Evolutionary conservation across 2,888 invertebrate genomes (phyloP).

Genomic region (Conus canariensis): DNA sequence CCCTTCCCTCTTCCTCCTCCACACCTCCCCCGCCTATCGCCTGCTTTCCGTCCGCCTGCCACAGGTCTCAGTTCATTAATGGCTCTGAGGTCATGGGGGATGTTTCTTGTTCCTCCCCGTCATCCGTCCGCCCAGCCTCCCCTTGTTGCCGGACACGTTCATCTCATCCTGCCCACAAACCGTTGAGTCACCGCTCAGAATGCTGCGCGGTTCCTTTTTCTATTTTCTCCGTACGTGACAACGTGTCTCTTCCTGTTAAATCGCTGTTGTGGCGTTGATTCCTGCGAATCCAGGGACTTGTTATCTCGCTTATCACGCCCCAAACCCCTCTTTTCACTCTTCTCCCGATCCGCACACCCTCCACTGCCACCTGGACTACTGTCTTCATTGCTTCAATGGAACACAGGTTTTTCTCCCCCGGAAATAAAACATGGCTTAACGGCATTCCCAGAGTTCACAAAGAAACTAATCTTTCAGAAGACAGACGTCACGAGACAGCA

Average conservation of each 20-base stretch:
- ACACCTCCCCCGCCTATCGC: too few relatives aligned
- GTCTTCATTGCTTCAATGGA: background rate
- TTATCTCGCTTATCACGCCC: background rate
- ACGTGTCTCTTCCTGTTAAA: background rate
- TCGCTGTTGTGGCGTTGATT: background rate
- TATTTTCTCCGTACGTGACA: background rate
- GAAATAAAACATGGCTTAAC: background rate
- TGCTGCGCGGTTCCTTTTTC: background rate
- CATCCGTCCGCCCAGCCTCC: background rate
- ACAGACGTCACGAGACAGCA: too few relatives aligned
- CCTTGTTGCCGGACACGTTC: constrained; percentile 17
- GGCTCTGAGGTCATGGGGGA: background rate
- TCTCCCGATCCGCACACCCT: background rate
- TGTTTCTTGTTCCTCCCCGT: background rate
- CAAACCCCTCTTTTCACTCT: background rate
- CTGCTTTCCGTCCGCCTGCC: background rate
- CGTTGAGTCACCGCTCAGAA: background rate
- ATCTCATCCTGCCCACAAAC: constrained; percentile 1
- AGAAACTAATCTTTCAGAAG: too few relatives aligned
- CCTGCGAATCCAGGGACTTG: background rate
- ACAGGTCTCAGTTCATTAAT: constrained; percentile 14
- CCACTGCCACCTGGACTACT: too few relatives aligned
- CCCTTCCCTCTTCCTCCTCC: too few relatives aligned
- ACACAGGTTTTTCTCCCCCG: background rate
- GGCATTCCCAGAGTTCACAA: too few relatives aligned